Evolutionary conservation across 2,797 vertebrate genomes (phyloP), one percentile per base, ranked within the genome.

Genomic region (Sardinella longiceps): DNA sequence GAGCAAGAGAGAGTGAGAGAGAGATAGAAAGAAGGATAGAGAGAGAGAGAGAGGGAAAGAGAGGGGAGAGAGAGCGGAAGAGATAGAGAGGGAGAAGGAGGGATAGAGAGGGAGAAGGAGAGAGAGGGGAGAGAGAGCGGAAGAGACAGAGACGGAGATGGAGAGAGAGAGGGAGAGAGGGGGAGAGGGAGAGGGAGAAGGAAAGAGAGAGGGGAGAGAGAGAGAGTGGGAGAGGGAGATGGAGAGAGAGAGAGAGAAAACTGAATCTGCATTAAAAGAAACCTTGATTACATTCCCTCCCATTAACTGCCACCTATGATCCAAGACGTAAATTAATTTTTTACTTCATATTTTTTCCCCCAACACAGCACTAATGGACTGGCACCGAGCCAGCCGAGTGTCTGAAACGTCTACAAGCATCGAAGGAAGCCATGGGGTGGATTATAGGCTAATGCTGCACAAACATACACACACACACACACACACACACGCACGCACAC

Each of bases 241-340:
- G 9, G 45, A 45, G 45, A 45, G 45, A 45, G 45, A 45, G 45
- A 45, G 25, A 15, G 25, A 11, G n/a, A 10, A 6, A 74, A 43
- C 37, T 43, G 70, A 77, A 77, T 77, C 70, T 77, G 70, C 37
- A 77, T 77, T 43, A 77, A 81, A 86, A 77, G 70, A 86, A 83
- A 80, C 37, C 18, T 66, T 63, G 66, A 84, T 84, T 23, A 82
- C 70, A 46, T 58, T 84, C 77, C 60, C 51, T 58, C 70, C 25
- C 23, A 53, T 56, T 74, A 48, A n/a, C 48, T 33, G 20, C 18
- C 66, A 80, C 33, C 50, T n/a, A 45, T 51, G 28, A 33, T 66
- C 33, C 82, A 83, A 60, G 30, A 60, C 39, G 43, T 43, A 43
- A 74, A 77, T 80, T 74, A 80, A 74, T 77, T 74, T 53, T 51